Conservation (phyloP, 2,888 invertebrate genomes). For the Acrocera orbiculus region DNA sequence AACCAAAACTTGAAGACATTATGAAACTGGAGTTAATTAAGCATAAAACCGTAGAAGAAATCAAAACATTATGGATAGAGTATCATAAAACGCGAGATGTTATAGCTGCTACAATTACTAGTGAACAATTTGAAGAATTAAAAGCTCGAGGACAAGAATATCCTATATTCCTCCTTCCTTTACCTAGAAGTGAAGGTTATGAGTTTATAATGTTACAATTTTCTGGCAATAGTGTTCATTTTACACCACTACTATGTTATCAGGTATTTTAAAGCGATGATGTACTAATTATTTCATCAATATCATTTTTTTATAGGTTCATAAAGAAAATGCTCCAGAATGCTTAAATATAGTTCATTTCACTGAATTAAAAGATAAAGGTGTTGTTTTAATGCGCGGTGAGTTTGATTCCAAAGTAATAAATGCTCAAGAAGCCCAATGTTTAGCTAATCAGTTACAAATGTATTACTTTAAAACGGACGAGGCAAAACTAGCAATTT, state of each 20-base stretch:
- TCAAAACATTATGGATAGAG: conserved; percentile 58
- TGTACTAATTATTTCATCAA: not conserved
- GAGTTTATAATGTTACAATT: conserved; percentile 72
- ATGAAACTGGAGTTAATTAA: conserved; percentile 60
- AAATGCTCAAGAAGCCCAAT: conserved; percentile 62
- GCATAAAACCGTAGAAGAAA: conserved; percentile 52
- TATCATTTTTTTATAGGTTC: conserved; percentile 35
- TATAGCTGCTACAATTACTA: conserved; percentile 54
- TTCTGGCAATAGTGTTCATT: conserved; percentile 53
- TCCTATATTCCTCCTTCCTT: conserved; percentile 59
- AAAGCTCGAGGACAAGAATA: conserved; percentile 38
- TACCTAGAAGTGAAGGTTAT: conserved; percentile 67
- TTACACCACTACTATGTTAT: conserved; percentile 69
- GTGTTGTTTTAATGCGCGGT: conserved; percentile 66
- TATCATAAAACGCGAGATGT: conserved; percentile 63
- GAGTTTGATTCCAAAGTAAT: conserved; percentile 68
- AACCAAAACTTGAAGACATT: conserved; percentile 39
- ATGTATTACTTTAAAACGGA: conserved; percentile 60
- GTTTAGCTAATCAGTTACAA: conserved; percentile 69
- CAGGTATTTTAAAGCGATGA: conserved; percentile 36
- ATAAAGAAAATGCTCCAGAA: conserved; percentile 78
- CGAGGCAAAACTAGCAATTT: conserved; percentile 39
- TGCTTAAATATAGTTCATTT: conserved; percentile 67
- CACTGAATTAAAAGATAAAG: conserved; percentile 53
- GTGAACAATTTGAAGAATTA: conserved; percentile 40